Base-by-base conservation (phyloP, 2,888 invertebrate species). In the Heteromyza rotundicornis region DNA sequence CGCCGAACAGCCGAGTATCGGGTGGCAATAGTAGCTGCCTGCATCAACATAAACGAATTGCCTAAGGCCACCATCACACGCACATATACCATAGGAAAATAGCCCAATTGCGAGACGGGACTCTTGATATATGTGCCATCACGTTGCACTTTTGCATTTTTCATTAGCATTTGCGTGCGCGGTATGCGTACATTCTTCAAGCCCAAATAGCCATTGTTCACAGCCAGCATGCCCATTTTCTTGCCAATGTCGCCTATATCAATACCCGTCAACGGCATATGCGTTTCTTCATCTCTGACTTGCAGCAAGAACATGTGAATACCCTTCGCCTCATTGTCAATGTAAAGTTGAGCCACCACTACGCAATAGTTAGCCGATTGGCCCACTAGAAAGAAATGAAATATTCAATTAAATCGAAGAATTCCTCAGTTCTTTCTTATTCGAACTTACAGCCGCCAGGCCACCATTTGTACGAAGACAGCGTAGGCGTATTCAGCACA, bases 401-500 rank as follows among this genome's bases (percentile, higher is more conserved):
- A 40, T 40, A n/a, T n/a, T n/a, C n/a, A n/a, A n/a, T 7, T 27
- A 27, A 27, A 27, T 10, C 27, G 10, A 27, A 27, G n/a, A n/a
- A n/a, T n/a, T n/a, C n/a, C n/a, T n/a, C n/a, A n/a, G n/a, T n/a
- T n/a, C n/a, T n/a, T n/a, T n/a, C n/a, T n/a, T n/a, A n/a, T n/a
- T 27, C 27, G 5, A 35, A 87, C 92, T 87, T 84, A 95, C 94
- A 85, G 79, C 92, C 92, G 17, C 96, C 96, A 16, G 95, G 95
- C 96, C 96, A 96, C 95, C 95, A 96, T 84, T 96, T 97, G 78
- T 91, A 92, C 0, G 96, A 88, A 0, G 95, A 92, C 17, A 95
- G 83, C 0, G 91, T 91, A 0, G 96, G 96, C 60, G 92, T 92
- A 77, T 96, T 87, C 32, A 97, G 80, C 35, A 95, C 84, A 79